phyloP scores from a whole-genome alignment of 2,888 invertebrate genomes.

The Lithophane socia region DNA sequence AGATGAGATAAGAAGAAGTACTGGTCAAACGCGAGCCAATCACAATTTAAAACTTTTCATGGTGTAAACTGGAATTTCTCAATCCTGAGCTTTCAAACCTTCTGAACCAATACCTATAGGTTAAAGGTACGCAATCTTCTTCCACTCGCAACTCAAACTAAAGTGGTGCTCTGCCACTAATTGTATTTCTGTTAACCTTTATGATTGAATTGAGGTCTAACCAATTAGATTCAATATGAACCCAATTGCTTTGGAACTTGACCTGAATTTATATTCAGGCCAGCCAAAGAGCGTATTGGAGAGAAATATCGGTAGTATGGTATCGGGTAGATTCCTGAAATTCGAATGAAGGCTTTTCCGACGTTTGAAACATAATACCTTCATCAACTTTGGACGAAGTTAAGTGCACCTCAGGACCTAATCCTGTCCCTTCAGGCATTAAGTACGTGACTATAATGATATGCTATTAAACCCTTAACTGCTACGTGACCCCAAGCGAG shows the following conservation, averaged over 20 bases:
- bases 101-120: conserved; percentile 13
- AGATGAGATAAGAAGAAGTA: too few species aligned
- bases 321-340: conserved; percentile 3
- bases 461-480: conserved; percentile 59
- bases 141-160: conserved; percentile 19
- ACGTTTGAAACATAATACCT: conserved; percentile 31
- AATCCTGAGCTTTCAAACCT: background rate
- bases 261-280: conserved; percentile 50
- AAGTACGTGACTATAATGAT: conserved; percentile 57
- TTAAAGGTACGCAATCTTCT: conserved; percentile 1
- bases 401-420: conserved; percentile 46
- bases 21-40: background rate
- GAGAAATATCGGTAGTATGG: conserved; percentile 29
- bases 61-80: background rate
- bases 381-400: conserved; percentile 38
- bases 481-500: conserved; percentile 49
- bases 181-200: conserved; percentile 56
- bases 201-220: conserved; percentile 58
- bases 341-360: conserved; percentile 8
- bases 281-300: conserved; percentile 35
- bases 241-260: conserved; percentile 52
- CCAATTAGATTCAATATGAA: conserved; percentile 52
- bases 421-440: conserved; percentile 45
- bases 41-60: background rate
- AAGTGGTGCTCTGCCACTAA: conserved; percentile 39